phyloP scores from a whole-genome alignment of 2,797 vertebrate genomes.

The Gymnopithys bicolor region DNA sequence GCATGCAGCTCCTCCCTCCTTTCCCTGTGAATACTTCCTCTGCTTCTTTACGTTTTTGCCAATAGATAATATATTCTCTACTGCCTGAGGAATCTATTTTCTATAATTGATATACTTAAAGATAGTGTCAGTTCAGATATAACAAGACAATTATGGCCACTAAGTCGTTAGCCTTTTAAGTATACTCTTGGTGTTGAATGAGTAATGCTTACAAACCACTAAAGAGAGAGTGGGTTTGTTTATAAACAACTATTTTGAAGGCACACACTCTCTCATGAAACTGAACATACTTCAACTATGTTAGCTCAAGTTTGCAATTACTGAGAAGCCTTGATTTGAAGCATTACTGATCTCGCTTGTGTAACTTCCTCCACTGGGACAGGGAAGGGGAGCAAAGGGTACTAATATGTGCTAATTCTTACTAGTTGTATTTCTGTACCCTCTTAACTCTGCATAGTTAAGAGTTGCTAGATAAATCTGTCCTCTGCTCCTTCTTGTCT shows the following conservation, averaged over 20 bases:
- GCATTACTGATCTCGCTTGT: constrained; percentile 44
- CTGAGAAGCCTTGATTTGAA: constrained; percentile 51
- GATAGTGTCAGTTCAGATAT: neutral
- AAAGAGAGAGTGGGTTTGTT: constrained; percentile 55
- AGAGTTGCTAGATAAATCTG: constrained; percentile 45
- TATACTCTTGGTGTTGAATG: constrained; percentile 26
- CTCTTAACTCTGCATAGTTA: constrained; percentile 46
- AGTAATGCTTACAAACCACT: constrained; percentile 54
- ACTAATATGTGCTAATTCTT: constrained; percentile 49
- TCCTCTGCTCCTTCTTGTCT: constrained; percentile 61
- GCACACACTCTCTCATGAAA: constrained; percentile 37
- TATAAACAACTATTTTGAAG: constrained; percentile 17
- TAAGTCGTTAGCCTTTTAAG: constrained; percentile 29
- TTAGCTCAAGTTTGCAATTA: constrained; percentile 50
- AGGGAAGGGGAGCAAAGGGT: constrained; percentile 58
- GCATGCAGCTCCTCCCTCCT: neutral
- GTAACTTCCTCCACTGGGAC: constrained; percentile 26
- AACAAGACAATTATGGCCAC: neutral
- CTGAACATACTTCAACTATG: constrained; percentile 41
- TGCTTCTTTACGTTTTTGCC: constrained; percentile 46
- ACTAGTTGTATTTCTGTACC: constrained; percentile 62
- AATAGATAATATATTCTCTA: constrained; percentile 60
- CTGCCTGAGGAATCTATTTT: constrained; percentile 63
- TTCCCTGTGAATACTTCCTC: constrained; percentile 17
- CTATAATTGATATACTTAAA: constrained; percentile 46